phyloP scores from a whole-genome alignment of 2,113 vertebrate species.

The Sigmodon hispidus region DNA sequence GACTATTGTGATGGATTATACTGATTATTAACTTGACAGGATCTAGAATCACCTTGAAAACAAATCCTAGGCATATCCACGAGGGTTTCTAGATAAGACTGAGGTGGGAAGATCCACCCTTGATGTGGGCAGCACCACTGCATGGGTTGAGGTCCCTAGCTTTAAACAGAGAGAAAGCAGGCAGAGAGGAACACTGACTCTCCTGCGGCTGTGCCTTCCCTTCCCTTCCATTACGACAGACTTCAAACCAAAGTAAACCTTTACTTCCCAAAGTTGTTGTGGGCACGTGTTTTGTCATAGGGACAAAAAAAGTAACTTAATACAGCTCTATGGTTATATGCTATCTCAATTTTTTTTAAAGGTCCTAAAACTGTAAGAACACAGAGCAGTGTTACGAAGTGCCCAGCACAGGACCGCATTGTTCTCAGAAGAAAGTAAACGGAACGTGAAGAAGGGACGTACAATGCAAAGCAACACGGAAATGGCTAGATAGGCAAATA shows the following conservation, averaged over 20 bases:
- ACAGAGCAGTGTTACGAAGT: not conserved
- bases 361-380: not conserved
- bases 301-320: not conserved
- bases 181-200: not conserved
- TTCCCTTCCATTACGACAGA: not conserved
- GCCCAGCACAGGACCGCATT: not conserved
- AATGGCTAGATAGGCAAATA: not conserved
- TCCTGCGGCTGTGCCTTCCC: not conserved
- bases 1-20: not conserved
- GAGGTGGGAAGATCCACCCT: not conserved
- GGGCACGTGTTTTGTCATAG: not conserved
- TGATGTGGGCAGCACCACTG: not conserved
- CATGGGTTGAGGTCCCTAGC: too few species aligned
- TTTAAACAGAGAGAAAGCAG: not conserved
- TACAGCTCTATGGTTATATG: not conserved
- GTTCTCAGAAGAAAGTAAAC: not conserved
- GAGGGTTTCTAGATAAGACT: not conserved
- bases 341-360: not conserved
- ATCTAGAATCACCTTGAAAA: not conserved
- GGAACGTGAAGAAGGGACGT: not conserved
- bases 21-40: not conserved
- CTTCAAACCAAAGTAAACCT: not conserved
- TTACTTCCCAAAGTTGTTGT: not conserved
- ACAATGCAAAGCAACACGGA: not conserved
- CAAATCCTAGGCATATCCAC: not conserved